Evolutionary conservation across 2,113 vertebrate species (phyloP).

Genomic region (Pelusios castaneus): DNA sequence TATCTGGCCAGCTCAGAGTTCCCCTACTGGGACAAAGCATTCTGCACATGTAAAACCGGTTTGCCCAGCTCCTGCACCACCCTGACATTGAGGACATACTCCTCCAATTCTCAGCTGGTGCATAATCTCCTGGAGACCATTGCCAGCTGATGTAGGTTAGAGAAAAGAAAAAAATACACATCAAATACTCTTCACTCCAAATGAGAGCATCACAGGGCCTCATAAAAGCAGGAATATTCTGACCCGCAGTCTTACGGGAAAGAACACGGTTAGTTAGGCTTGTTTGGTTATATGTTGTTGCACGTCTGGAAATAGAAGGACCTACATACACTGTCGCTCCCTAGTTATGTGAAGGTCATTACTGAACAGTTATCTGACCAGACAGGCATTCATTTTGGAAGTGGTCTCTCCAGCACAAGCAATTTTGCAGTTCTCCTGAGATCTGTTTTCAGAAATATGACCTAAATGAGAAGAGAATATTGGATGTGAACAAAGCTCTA

Average conservation of each 20-base stretch:
- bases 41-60: background rate
- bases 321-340: background rate
- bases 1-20: background rate
- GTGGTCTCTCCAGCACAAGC: background rate
- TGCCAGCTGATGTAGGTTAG: fast-evolving
- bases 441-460: background rate
- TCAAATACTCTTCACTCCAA: background rate
- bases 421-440: background rate
- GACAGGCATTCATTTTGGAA: background rate
- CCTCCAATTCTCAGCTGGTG: background rate
- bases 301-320: background rate
- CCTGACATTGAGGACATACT: background rate
- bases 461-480: background rate
- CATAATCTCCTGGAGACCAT: background rate
- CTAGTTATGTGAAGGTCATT: background rate
- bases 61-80: background rate
- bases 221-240: background rate
- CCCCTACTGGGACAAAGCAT: background rate
- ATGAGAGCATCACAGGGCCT: fast-evolving
- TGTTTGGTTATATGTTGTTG: background rate
- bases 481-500: background rate
- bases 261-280: no score
- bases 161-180: background rate
- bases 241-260: no score
- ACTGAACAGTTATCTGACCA: background rate